phyloP scores from a whole-genome alignment of 2,797 vertebrate species.

The Notolabrus celidotus region DNA sequence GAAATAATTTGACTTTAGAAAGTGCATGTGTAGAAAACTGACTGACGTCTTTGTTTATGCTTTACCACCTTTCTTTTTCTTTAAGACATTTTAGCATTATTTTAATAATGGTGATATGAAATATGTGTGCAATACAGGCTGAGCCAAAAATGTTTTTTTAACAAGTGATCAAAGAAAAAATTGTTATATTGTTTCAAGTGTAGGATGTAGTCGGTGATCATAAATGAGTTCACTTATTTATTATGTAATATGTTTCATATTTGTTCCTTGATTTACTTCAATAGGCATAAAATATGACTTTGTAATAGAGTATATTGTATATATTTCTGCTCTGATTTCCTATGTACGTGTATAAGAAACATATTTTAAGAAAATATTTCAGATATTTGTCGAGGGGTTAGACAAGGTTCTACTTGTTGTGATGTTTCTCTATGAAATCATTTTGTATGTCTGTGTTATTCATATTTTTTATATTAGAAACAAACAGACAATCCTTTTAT shows the following conservation, averaged over 20 bases:
- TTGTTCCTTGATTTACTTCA: slow-evolving; percentile 47
- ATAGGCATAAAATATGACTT: slow-evolving; percentile 59
- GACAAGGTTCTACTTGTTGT: slow-evolving; percentile 89
- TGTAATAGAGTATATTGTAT: slow-evolving; percentile 76
- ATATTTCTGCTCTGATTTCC: slow-evolving; percentile 71
- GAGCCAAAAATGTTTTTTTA: slow-evolving; percentile 76
- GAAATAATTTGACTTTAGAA: slow-evolving; percentile 40
- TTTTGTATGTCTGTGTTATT: slow-evolving; percentile 75
- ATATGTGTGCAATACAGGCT: slow-evolving; percentile 71
- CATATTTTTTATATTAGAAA: slow-evolving; percentile 75
- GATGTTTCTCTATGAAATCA: slow-evolving; percentile 70
- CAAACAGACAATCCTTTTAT: slow-evolving; percentile 69
- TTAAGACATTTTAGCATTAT: slow-evolving; percentile 26
- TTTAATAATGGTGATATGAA: slow-evolving; percentile 31
- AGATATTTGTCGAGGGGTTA: slow-evolving; percentile 72
- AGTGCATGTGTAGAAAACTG: slow-evolving; percentile 49
- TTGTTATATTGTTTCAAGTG: slow-evolving; percentile 55
- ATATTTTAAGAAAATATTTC: slow-evolving; percentile 72
- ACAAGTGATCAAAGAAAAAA: slow-evolving; percentile 33
- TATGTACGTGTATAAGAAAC: slow-evolving; percentile 65
- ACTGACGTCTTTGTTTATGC: slow-evolving; percentile 26
- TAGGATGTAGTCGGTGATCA: slow-evolving; percentile 50
- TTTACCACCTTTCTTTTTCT: slow-evolving; percentile 25
- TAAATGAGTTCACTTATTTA: slow-evolving; percentile 55
- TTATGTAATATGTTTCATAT: slow-evolving; percentile 59